Evolutionary conservation across 2,797 vertebrate species (phyloP).

Genomic region (Peromyscus nudipes): DNA sequence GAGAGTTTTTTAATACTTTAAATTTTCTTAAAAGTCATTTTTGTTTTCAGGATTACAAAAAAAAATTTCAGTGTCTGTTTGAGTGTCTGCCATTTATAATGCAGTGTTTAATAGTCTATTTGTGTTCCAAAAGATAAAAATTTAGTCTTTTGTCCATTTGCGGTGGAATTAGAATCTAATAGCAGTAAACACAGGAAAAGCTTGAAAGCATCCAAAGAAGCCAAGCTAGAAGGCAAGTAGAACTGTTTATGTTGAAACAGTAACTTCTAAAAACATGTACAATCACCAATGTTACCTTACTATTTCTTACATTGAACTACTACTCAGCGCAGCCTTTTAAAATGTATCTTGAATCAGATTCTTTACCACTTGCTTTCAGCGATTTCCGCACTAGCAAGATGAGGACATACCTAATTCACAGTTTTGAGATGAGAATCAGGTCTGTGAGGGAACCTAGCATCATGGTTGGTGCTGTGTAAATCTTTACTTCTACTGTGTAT

Average conservation of each 20-base stretch:
- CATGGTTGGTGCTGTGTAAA: neutral
- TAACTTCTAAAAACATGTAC: neutral
- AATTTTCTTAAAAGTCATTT: constrained; percentile 39
- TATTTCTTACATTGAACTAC: neutral
- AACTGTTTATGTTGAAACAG: constrained; percentile 17
- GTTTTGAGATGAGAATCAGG: neutral
- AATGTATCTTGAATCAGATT: neutral
- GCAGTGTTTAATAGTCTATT: neutral
- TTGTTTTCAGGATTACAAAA: constrained; percentile 54
- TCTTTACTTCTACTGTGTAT: neutral
- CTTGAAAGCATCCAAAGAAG: constrained; percentile 8
- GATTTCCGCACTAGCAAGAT: neutral
- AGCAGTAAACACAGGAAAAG: neutral
- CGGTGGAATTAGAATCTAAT: constrained; percentile 39
- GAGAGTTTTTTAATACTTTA: constrained; percentile 53
- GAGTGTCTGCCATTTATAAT: constrained; percentile 30
- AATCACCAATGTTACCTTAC: neutral
- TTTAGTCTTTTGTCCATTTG: constrained; percentile 16
- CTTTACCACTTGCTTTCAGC: neutral
- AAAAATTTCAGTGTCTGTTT: neutral
- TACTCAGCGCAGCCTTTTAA: neutral
- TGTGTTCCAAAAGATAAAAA: constrained; percentile 41
- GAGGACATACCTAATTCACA: neutral
- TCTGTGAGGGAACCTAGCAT: neutral
- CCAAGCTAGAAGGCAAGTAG: neutral